Evolutionary conservation across 2,888 invertebrate genomes (phyloP).

Genomic region (Beris morrisii): DNA sequence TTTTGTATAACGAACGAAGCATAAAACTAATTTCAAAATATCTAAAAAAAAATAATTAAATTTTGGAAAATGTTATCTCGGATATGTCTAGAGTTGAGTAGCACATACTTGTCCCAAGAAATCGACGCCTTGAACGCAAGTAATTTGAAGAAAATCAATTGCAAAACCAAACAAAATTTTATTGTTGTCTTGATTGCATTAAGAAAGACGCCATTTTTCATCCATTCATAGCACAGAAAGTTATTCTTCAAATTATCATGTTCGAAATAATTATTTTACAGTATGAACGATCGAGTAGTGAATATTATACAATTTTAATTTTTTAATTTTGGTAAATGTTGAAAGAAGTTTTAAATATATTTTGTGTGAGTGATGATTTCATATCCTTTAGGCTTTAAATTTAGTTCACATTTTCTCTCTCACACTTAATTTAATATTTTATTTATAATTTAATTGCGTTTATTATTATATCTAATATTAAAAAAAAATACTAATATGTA

Average conservation of each 20-base stretch:
- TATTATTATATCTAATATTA: conserved; percentile 9
- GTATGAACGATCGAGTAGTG: too few species aligned
- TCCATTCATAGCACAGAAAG: too few species aligned
- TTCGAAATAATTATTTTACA: too few species aligned
- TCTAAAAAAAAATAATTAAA: conserved; percentile 41
- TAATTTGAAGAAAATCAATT: too few species aligned
- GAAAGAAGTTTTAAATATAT: too few species aligned
- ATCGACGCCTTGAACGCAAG: conserved; percentile 50
- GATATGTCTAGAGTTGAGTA: conserved; percentile 40
- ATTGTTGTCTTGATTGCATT: too few species aligned
- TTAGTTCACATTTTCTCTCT: neutral
- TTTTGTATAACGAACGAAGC: conserved; percentile 30
- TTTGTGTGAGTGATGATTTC: too few species aligned
- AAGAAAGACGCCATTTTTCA: too few species aligned
- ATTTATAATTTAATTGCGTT: conserved; percentile 7
- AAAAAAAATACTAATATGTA: neutral
- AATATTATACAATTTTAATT: too few species aligned
- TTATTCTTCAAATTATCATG: too few species aligned
- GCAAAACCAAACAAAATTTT: too few species aligned
- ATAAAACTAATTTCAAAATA: conserved; percentile 32
- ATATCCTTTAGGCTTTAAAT: neutral
- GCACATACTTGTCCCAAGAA: conserved; percentile 53
- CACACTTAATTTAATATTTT: neutral
- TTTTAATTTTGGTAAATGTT: too few species aligned
- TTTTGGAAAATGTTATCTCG: conserved; percentile 37